These are phyloP conservation scores for Sphenodon punctatus DNA, from an alignment of 2,797 vertebrate species.

Conservation along the genomic window DNA sequence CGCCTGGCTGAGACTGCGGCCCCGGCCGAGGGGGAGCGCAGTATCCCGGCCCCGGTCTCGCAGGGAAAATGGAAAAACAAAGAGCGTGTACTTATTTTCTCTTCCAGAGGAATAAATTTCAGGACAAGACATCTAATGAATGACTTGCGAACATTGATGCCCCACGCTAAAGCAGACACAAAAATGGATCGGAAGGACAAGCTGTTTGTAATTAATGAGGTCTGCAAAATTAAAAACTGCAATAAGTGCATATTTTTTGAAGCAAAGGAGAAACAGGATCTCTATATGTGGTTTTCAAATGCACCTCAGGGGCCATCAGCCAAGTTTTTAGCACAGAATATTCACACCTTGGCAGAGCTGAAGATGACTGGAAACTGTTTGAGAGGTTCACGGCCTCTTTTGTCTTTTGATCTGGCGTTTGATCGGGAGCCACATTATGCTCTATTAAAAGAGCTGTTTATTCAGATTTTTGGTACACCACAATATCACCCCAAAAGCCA, in stretches of 20 bases:
- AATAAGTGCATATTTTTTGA: conserved; percentile 98
- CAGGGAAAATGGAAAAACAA: conserved; percentile 96
- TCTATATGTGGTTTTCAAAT: conserved; percentile 98
- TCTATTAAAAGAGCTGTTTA: conserved; percentile 93
- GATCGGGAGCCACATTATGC: conserved; percentile 88
- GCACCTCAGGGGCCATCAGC: conserved; percentile 93
- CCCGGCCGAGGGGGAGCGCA: conserved; percentile 63
- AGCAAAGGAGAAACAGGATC: conserved; percentile 97
- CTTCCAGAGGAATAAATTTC: conserved; percentile 94
- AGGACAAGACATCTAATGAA: conserved; percentile 95
- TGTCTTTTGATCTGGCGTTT: conserved; percentile 96
- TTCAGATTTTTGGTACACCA: conserved; percentile 94
- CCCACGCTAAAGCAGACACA: conserved; percentile 95
- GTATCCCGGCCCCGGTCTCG: conserved; percentile 85
- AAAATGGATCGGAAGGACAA: conserved; percentile 99
- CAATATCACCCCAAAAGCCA: conserved; percentile 95
- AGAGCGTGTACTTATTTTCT: conserved; percentile 93
- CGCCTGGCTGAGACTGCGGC: no score
- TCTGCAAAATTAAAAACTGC: conserved; percentile 98
- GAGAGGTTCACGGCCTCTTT: conserved; percentile 92
- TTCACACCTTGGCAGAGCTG: conserved; percentile 95
- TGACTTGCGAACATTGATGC: conserved; percentile 92
- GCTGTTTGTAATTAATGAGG: conserved; percentile 94
- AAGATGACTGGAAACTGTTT: conserved; percentile 99
- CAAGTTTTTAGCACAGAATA: conserved; percentile 96